Percentiles rank a stretch among this genome's conserved stretches.
Conservation (phyloP, 2,113 vertebrate species). For the Calyptommatus sinebrachiatus region DNA sequence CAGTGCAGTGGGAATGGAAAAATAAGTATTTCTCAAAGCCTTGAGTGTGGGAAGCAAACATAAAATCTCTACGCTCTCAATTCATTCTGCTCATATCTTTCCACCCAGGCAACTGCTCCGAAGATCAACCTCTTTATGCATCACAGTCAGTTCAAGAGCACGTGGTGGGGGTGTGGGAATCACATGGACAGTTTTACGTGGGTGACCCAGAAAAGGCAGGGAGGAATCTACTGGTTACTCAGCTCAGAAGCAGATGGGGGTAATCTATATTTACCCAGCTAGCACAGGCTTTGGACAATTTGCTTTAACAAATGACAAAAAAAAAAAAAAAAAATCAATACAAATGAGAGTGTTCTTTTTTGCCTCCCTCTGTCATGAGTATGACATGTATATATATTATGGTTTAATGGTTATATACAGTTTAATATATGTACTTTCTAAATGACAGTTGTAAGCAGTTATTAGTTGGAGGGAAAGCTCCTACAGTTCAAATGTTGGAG, state of each 20-base stretch:
- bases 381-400: too few species aligned
- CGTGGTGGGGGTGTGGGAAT: background rate
- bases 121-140: background rate
- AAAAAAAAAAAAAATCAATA: background rate
- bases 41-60: slow-evolving; percentile 9
- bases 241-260: slow-evolving; percentile 4
- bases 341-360: background rate
- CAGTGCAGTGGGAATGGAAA: background rate
- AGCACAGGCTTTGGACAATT: background rate
- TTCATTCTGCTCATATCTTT: background rate
- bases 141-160: background rate
- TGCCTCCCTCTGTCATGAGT: too few species aligned
- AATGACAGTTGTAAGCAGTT: too few species aligned
- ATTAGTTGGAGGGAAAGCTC: too few species aligned
- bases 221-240: background rate
- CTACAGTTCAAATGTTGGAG: too few species aligned
- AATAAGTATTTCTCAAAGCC: background rate
- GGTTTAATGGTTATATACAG: too few species aligned
- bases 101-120: background rate
- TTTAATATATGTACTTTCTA: too few species aligned
- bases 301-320: slow-evolving; percentile 10
- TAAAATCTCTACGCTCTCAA: background rate
- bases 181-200: background rate
- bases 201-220: background rate
- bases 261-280: background rate